Evolutionary conservation across 2,888 invertebrate species (phyloP).

Genomic region (Agrochola litura): DNA sequence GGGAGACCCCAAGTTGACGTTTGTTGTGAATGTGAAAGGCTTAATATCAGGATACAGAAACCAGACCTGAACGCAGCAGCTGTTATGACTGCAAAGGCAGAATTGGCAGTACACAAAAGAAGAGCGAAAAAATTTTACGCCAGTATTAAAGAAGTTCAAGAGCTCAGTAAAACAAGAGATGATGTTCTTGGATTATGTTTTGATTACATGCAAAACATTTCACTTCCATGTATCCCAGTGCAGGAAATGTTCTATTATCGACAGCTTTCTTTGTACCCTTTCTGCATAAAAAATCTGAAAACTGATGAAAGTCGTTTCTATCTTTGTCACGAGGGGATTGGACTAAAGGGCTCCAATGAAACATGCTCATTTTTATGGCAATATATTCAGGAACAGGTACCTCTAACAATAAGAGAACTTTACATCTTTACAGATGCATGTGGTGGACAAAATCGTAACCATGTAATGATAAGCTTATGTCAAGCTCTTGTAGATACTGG

Average conservation of each 20-base stretch:
- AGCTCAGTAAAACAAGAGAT: not conserved
- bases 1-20: constrained; percentile 15
- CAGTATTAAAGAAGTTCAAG: not conserved
- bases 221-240: constrained; percentile 7
- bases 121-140: not conserved
- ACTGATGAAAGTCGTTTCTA: not conserved
- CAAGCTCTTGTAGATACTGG: constrained; percentile 1
- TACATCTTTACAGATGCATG: constrained; percentile 1
- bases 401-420: not conserved
- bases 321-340: constrained; percentile 1
- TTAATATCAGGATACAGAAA: constrained; percentile 5
- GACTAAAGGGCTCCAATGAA: not conserved
- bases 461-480: constrained; percentile 5
- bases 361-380: not conserved
- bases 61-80: not conserved
- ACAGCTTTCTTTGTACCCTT: not conserved
- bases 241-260: constrained; percentile 2
- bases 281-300: constrained; percentile 1
- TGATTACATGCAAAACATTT: constrained; percentile 20
- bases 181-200: constrained; percentile 3
- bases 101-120: constrained; percentile 1
- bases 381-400: constrained; percentile 1
- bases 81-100: constrained; percentile 5
- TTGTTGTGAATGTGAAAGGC: constrained; percentile 17
- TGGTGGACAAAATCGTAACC: not conserved